These are phyloP conservation scores for Dufourea novaeangliae DNA, from an alignment of 1,140 invertebrate genomes.

Conservation along the genomic window DNA sequence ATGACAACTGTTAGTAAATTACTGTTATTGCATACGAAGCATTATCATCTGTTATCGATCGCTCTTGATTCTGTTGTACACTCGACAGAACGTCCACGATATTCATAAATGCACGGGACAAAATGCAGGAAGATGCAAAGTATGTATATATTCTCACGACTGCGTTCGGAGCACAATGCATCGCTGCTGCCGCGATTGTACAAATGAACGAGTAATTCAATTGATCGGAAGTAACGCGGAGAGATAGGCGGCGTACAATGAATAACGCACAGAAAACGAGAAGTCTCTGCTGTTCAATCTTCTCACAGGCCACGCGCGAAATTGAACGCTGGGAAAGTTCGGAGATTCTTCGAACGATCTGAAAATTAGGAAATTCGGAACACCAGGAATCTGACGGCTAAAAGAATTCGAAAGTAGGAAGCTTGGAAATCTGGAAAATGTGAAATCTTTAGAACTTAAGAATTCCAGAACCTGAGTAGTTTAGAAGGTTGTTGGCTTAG, in stretches of 20 bases:
- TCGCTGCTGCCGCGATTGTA: conserved; percentile 4
- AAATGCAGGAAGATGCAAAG: conserved; percentile 15
- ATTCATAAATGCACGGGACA: conserved; percentile 6
- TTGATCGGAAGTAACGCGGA: conserved; percentile 23
- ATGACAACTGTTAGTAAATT: neutral
- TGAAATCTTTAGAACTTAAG: too few relatives aligned
- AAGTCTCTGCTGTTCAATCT: neutral
- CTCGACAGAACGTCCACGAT: neutral
- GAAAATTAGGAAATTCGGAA: neutral
- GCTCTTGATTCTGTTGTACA: neutral
- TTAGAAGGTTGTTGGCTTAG: too few relatives aligned
- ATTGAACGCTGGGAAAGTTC: neutral
- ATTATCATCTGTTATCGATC: neutral
- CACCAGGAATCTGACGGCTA: neutral
- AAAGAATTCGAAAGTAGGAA: too few relatives aligned
- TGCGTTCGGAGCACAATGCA: neutral
- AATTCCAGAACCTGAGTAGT: too few relatives aligned
- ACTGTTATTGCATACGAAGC: neutral
- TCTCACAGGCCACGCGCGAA: neutral
- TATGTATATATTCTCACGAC: conserved; percentile 31
- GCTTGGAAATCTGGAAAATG: too few relatives aligned
- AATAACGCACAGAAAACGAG: neutral
- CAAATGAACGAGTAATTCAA: conserved; percentile 12
- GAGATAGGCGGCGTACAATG: neutral
- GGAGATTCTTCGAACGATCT: neutral